Evolutionary conservation across 2,888 invertebrate genomes (phyloP).

Genomic region (Chrysodeixis includens): DNA sequence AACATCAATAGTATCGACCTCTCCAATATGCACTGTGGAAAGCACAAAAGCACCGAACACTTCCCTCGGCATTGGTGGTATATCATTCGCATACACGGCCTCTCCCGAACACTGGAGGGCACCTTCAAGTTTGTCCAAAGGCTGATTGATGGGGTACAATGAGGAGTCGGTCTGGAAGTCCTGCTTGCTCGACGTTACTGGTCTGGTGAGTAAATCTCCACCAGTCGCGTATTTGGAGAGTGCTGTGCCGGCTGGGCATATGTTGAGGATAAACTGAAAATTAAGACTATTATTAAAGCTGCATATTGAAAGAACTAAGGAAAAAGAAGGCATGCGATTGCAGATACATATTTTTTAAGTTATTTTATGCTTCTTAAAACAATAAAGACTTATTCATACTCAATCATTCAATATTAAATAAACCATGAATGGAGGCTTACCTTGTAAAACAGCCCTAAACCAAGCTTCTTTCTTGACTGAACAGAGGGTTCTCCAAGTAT

Average conservation of each 20-base stretch:
- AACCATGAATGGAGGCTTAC: too few species aligned
- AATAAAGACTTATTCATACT: too few species aligned
- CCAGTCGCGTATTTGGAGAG: conserved; percentile 84
- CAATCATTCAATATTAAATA: too few species aligned
- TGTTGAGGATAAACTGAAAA: conserved; percentile 87
- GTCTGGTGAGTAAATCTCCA: conserved; percentile 85
- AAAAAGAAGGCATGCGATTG: too few species aligned
- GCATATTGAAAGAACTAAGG: not conserved
- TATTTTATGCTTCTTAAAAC: too few species aligned
- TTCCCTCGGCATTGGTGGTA: conserved; percentile 89
- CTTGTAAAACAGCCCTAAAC: conserved; percentile 94
- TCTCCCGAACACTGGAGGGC: conserved; percentile 90
- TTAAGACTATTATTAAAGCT: not conserved
- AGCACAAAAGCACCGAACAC: conserved; percentile 92
- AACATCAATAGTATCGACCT: conserved; percentile 89
- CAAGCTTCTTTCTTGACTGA: conserved; percentile 91
- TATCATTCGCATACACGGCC: conserved; percentile 91
- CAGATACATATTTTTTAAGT: too few species aligned
- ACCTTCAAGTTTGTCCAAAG: conserved; percentile 91
- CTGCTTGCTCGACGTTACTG: conserved; percentile 90
- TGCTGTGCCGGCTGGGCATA: conserved; percentile 81
- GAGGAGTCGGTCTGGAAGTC: conserved; percentile 90
- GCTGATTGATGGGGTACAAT: conserved; percentile 92
- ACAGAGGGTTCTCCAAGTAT: conserved; percentile 91
- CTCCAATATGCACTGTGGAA: conserved; percentile 88